These are phyloP conservation scores for Gorilla gorilla DNA, from an alignment of 2,113 vertebrate species.

Conservation along the genomic window DNA sequence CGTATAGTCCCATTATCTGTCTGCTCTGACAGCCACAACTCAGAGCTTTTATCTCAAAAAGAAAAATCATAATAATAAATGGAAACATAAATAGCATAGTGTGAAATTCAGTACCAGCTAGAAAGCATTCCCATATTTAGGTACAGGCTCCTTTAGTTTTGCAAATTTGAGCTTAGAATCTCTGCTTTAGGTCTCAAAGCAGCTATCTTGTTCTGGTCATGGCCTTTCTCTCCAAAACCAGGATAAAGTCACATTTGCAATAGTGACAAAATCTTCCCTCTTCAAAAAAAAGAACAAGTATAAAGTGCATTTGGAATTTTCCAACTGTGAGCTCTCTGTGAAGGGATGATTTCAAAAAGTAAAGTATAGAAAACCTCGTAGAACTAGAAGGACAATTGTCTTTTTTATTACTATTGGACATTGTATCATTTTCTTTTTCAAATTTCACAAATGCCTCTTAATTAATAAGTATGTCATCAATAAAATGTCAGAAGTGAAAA, in stretches of 20 bases:
- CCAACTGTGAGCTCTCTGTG: background rate
- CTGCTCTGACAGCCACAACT: background rate
- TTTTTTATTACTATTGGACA: background rate
- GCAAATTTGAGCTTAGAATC: background rate
- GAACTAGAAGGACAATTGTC: background rate
- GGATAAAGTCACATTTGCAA: background rate
- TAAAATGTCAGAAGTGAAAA: background rate
- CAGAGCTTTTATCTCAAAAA: background rate
- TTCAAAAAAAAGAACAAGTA: background rate
- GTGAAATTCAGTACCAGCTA: background rate
- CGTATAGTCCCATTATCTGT: background rate
- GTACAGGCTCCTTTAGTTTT: background rate
- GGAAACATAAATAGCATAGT: background rate
- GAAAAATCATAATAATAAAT: background rate
- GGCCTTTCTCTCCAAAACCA: background rate
- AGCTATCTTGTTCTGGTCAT: background rate
- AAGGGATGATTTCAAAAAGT: slow-evolving; percentile 5
- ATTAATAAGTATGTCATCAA: slow-evolving; percentile 42
- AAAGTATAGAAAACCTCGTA: background rate
- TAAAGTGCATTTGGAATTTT: background rate
- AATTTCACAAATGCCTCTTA: slow-evolving; percentile 36
- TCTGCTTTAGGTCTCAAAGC: background rate
- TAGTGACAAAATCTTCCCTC: background rate
- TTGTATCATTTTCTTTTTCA: background rate
- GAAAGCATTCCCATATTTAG: background rate